These are phyloP conservation scores for Scaptodrosophila lebanonensis DNA, from an alignment of 1,140 invertebrate species.

Conservation along the genomic window DNA sequence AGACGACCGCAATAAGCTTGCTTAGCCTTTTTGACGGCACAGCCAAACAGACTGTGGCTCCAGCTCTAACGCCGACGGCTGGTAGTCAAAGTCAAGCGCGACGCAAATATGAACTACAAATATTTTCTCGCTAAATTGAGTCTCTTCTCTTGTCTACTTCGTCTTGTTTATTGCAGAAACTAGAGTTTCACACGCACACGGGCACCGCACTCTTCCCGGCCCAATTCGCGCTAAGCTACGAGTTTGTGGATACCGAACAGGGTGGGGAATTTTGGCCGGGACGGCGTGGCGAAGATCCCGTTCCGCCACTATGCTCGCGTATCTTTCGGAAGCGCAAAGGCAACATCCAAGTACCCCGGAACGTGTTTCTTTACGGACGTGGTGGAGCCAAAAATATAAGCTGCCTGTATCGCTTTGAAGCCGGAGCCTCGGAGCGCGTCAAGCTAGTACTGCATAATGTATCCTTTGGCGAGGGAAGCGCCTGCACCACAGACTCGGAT, in stretches of 20 bases:
- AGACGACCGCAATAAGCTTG: constrained; percentile 68
- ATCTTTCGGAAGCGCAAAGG: constrained; percentile 76
- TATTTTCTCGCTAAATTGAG: constrained; percentile 66
- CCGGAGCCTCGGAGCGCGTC: constrained; percentile 80
- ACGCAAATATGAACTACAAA: constrained; percentile 71
- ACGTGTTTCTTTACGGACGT: constrained; percentile 87
- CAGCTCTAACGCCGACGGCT: no score
- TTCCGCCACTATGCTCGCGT: constrained; percentile 79
- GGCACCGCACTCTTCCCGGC: constrained; percentile 84
- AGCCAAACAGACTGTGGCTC: no score
- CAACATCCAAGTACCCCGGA: constrained; percentile 78
- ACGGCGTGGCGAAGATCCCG: constrained; percentile 81
- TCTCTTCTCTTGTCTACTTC: background rate
- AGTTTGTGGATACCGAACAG: constrained; percentile 89
- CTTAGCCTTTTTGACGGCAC: constrained; percentile 61
- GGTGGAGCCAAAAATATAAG: constrained; percentile 85
- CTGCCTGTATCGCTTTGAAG: constrained; percentile 86
- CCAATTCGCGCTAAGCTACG: constrained; percentile 84
- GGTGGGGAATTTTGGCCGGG: constrained; percentile 83
- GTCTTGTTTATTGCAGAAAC: constrained; percentile 64
- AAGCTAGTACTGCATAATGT: constrained; percentile 84
- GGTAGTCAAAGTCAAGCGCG: constrained; percentile 17
- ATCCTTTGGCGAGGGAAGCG: constrained; percentile 82
- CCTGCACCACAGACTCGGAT: constrained; percentile 84
- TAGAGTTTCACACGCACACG: constrained; percentile 79